Conservation (phyloP, 2,888 invertebrate genomes). For the Drosophila emarginata region DNA sequence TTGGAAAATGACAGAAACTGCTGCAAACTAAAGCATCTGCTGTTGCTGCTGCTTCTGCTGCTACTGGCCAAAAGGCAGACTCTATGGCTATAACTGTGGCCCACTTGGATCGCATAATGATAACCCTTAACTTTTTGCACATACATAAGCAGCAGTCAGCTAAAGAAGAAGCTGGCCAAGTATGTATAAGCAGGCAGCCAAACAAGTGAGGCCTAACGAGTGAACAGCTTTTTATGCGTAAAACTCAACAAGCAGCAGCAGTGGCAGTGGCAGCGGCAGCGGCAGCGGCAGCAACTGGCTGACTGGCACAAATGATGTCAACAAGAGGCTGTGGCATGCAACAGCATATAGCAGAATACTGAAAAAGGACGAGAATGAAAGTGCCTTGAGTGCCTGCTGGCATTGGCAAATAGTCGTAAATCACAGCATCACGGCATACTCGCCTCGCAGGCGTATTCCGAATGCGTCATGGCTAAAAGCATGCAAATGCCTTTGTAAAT, state of each 20-base stretch:
- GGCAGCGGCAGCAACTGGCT: constrained; percentile 51
- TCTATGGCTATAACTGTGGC: constrained; percentile 28
- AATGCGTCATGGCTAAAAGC: constrained; percentile 57
- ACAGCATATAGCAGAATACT: constrained; percentile 13
- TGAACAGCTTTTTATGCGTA: constrained; percentile 69
- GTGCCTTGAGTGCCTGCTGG: constrained; percentile 49
- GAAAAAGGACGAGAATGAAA: constrained; percentile 21
- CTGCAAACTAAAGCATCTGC: constrained; percentile 27
- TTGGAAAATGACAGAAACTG: constrained; percentile 62
- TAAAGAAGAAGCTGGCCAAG: constrained; percentile 8
- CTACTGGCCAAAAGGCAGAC: constrained; percentile 25
- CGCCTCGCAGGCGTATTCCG: constrained; percentile 33
- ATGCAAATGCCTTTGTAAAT: constrained; percentile 50
- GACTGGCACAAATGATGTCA: constrained; percentile 65
- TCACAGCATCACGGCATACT: constrained; percentile 31
- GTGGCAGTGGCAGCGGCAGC: constrained; percentile 24
- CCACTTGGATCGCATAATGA: constrained; percentile 65
- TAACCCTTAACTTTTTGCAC: constrained; percentile 70
- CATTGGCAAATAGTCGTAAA: constrained; percentile 67
- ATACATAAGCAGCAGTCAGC: constrained; percentile 46
- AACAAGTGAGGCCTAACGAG: constrained; percentile 74
- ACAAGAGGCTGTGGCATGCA: constrained; percentile 60
- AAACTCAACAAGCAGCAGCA: constrained; percentile 49
- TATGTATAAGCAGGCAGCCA: constrained; percentile 24
- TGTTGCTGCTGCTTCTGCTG: constrained; percentile 27